phyloP scores from a whole-genome alignment of 2,797 vertebrate genomes.

The Tachyglossus aculeatus region DNA sequence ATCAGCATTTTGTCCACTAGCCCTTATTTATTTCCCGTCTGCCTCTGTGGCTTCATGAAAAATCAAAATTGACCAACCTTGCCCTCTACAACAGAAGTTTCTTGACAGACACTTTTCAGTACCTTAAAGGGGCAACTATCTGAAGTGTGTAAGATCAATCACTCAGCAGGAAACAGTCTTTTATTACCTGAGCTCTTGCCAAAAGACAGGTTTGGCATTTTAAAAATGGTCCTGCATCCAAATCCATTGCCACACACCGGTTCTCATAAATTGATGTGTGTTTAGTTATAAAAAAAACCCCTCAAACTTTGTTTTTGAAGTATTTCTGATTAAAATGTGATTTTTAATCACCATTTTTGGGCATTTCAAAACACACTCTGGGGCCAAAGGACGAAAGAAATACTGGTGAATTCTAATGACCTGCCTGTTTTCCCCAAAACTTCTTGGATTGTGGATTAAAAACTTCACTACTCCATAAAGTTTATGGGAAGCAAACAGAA shows the following conservation, averaged over 20 bases:
- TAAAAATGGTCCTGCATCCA: slow-evolving; percentile 9
- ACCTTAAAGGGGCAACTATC: not conserved
- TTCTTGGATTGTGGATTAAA: no score
- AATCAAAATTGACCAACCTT: slow-evolving; percentile 38
- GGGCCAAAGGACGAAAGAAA: slow-evolving; percentile 10
- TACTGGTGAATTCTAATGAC: not conserved
- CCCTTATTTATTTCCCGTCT: not conserved
- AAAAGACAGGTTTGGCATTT: not conserved
- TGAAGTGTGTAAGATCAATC: slow-evolving; percentile 7
- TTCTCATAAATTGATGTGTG: slow-evolving; percentile 12
- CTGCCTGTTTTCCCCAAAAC: no score
- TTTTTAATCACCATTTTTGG: slow-evolving; percentile 11
- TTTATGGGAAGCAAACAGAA: no score
- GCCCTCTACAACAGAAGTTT: slow-evolving; percentile 15
- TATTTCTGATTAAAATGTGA: not conserved
- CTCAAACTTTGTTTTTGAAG: slow-evolving; percentile 8
- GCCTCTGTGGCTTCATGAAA: no score
- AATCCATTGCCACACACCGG: not conserved
- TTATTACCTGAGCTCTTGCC: slow-evolving; percentile 19
- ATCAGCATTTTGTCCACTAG: no score
- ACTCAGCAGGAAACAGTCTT: slow-evolving; percentile 1
- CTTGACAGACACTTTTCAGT: slow-evolving; percentile 1
- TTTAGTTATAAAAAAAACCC: slow-evolving; percentile 18
- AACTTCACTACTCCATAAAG: no score
- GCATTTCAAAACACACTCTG: slow-evolving; percentile 13